Conservation (phyloP, 2,797 vertebrate genomes). For the Urocyon cinereoargenteus region DNA sequence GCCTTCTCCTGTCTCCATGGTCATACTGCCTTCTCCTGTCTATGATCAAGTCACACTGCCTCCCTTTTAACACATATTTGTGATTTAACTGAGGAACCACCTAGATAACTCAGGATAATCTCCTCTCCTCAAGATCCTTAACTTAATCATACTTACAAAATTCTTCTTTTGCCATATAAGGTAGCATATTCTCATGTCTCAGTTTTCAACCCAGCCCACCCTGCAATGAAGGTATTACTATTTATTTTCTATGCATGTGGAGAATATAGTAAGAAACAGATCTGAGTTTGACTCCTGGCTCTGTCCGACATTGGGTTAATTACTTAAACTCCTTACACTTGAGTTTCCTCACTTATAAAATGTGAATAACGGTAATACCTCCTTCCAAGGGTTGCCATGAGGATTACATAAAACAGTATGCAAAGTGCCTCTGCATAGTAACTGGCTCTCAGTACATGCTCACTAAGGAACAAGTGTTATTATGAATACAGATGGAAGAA, state of each 20-base stretch:
- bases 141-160: neutral
- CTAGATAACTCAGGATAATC: neutral
- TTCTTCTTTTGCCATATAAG: neutral
- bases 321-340: neutral
- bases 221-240: neutral
- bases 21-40: neutral
- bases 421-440: neutral
- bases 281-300: neutral
- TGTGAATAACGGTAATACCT: neutral
- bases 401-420: neutral
- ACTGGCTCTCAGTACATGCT: neutral
- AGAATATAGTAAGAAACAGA: neutral
- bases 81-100: neutral
- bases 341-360: slow-evolving; percentile 4
- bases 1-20: neutral
- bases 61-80: neutral
- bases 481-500: neutral
- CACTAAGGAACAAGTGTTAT: neutral
- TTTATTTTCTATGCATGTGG: neutral
- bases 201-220: neutral
- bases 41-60: neutral
- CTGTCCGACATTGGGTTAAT: neutral
- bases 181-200: neutral
- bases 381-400: neutral
- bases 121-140: neutral